Conservation (phyloP, 2,113 vertebrate genomes). For the Pelecanoides urinatrix region DNA sequence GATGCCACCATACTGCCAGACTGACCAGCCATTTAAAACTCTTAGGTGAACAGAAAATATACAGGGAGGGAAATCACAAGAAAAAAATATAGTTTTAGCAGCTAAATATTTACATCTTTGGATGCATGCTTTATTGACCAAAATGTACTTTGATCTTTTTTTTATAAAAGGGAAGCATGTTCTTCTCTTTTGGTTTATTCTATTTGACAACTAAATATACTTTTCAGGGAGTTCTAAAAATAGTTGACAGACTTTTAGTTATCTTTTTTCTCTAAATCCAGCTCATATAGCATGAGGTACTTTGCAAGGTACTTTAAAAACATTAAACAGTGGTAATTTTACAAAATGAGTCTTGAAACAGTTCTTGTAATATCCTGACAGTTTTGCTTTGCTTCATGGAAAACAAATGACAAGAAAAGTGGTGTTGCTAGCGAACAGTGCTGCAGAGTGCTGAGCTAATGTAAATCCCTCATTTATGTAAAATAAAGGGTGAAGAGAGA, state of each 20-base stretch:
- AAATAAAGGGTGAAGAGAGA: neutral
- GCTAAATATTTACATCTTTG: neutral
- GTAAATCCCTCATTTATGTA: neutral
- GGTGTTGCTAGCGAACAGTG: neutral
- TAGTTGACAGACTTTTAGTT: neutral
- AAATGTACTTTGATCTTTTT: neutral
- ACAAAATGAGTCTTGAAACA: neutral
- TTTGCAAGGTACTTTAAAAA: neutral
- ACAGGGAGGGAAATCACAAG: neutral
- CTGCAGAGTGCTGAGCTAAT: neutral
- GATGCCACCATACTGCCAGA: accelerated
- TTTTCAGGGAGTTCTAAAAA: neutral
- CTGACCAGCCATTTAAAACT: neutral
- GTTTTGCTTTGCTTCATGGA: neutral
- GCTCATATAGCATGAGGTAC: accelerated
- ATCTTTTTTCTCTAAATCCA: neutral
- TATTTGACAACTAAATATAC: neutral
- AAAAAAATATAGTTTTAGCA: neutral
- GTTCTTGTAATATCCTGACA: neutral
- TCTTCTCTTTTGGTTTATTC: neutral
- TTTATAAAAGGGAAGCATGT: neutral
- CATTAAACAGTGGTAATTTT: neutral
- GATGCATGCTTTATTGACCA: neutral
- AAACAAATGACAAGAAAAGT: neutral
- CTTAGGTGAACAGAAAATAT: neutral